Base-by-base conservation (phyloP, 2,797 vertebrate genomes). In the Rhynchonycteris naso region DNA sequence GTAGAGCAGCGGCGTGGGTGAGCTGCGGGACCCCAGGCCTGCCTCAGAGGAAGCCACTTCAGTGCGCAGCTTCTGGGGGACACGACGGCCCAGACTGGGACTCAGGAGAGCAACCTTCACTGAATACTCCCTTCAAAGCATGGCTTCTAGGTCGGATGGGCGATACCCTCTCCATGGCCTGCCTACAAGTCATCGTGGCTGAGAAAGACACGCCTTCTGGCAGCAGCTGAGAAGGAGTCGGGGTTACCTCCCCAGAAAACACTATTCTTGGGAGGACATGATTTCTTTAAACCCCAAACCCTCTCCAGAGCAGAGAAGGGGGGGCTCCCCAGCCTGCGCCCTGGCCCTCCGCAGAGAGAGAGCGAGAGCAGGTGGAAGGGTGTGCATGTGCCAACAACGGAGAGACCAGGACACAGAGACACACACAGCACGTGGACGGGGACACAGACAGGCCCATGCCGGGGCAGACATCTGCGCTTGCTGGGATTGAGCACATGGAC, bases 401-500 rank as follows among this genome's bases (percentile, higher is more conserved):
- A 66, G 50, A 63, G 43, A 76, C 65, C 22, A 69, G 72, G 43
- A 38, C 65, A 30, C 2, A 10, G 69, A 21, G 59, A 87, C 63
- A 61, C 47, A 69, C 7, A 21, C 33, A 30, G 68, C 65, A 33
- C 19, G 5, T 21, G 38, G 63, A 11, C 78, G 66, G 80, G n/a
- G 47, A 35, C 33, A 65, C 21, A 59, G 28, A 66, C 66, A n/a
- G 74, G 86, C 56, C 19, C 1, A 14, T 63, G 28, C 38, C 2
- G 1, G 52, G 90, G n/a, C 7, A 3, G 24, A 28, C 56, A 15
- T 50, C 82, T 50, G 63, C 12, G 4, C 2, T 0, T 5, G 12
- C 21, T 12, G 2, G 28, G 56, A 22, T 0, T 0, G 26, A 35
- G n/a, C 0, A 1, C n/a, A 19, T 38, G 38, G 78, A 33, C 43